Evolutionary conservation across 1,140 invertebrate species (phyloP).

Genomic region (Dinothrombium tinctorium): DNA sequence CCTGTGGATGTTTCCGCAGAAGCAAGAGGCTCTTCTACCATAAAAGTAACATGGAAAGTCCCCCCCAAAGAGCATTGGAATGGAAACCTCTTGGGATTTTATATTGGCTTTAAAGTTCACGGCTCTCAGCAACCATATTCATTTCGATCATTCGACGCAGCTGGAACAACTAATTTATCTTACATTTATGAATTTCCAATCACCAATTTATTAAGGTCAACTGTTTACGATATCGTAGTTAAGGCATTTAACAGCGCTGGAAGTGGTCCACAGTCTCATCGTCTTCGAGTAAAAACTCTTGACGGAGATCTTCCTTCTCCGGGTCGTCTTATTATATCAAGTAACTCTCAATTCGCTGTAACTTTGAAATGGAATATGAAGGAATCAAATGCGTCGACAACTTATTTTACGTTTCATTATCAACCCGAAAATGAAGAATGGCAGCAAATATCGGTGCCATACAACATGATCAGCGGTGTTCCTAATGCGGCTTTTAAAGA

Average conservation of each 20-base stretch:
- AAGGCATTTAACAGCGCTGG: conserved; percentile 16
- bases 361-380: not conserved
- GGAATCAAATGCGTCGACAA: conserved; percentile 2
- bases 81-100: conserved; percentile 64
- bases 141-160: conserved; percentile 9
- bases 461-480: not conserved
- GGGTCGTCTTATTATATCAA: conserved; percentile 5
- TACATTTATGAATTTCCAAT: conserved; percentile 13
- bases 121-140: conserved; percentile 12
- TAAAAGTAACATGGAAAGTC: conserved; percentile 24
- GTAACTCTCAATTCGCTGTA: conserved; percentile 1
- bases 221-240: conserved; percentile 16
- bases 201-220: conserved; percentile 14
- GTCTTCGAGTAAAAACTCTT: conserved; percentile 13
- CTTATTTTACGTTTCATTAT: conserved; percentile 5
- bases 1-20: conserved; percentile 16
- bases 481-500: not conserved
- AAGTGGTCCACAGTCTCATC: conserved; percentile 15
- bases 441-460: not conserved
- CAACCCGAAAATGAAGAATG: not conserved
- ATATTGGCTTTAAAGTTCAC: conserved; percentile 15
- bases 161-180: conserved; percentile 3
- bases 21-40: conserved; percentile 13
- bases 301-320: conserved; percentile 15
- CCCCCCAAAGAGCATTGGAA: conserved; percentile 71